Evolutionary conservation across 2,888 invertebrate species (phyloP).

Genomic region (Limnephilus rhombicus): DNA sequence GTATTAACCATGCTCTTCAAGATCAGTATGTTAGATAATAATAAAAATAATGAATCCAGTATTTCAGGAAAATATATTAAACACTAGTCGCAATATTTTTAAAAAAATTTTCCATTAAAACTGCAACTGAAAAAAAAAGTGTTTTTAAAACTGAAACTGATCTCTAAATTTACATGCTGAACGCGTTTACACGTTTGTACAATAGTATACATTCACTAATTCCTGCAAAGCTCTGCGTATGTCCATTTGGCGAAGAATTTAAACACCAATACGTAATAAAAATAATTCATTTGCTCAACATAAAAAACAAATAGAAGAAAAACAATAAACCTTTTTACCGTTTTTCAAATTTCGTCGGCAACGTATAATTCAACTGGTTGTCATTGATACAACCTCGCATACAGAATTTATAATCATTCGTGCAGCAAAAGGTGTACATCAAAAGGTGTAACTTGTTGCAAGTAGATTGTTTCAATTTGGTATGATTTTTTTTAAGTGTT

Average conservation of each 20-base stretch:
- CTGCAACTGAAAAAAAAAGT: too few species aligned
- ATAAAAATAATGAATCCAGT: too few species aligned
- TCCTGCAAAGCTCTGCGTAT: constrained; percentile 13
- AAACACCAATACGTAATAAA: not conserved
- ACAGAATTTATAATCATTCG: not conserved
- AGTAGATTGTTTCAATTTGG: not conserved
- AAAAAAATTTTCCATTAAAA: not conserved
- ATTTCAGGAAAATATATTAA: too few species aligned
- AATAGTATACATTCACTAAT: constrained; percentile 30
- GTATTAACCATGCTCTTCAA: too few species aligned
- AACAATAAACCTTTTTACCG: not conserved
- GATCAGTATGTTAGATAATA: too few species aligned
- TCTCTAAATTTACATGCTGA: not conserved
- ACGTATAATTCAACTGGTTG: not conserved
- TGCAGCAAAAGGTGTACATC: not conserved
- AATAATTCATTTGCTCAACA: not conserved
- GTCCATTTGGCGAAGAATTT: not conserved
- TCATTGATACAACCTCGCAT: constrained; percentile 23
- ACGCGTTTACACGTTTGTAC: not conserved
- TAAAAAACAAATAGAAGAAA: not conserved
- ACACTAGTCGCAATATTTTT: too few species aligned
- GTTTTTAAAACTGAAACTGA: too few species aligned
- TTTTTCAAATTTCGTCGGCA: not conserved
- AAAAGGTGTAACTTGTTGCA: not conserved
- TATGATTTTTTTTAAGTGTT: constrained; percentile 4